Base-by-base conservation (phyloP, 35 echinoderm and acorn worm species). In the Eucidaris tribuloides region DNA sequence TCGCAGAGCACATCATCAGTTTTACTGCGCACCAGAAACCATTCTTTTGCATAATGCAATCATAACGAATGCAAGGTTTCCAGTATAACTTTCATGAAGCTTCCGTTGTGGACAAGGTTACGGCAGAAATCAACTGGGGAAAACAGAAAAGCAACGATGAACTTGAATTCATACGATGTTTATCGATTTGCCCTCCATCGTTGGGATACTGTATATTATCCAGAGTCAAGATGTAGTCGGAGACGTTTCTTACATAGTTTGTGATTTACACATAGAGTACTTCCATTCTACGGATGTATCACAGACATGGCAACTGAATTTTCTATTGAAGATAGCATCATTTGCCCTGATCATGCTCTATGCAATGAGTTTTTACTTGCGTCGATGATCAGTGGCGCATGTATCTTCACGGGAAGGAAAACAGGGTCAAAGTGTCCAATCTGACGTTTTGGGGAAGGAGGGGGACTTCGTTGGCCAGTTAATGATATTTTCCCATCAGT, bases 311-410 rank as follows among this genome's bases (percentile, higher is more conserved):
- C 64, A 60, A n/a, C 33, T 85, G 3, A n/a, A 57, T 7, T 78
- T 61, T 76, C 79, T 37, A 0, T 25, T 78, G 5, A 38, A 30
- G 9, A 11, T 74, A 19, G 82, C 88, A 9, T 43, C 70, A 13
- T 84, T 91, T 79, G 88, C 88, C 15, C 48, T 85, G 18, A 54
- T 85, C 15, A 84, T 91, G 81, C 88, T 91, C 5, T 91, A 91
- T 34, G 25, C 46, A 20, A 91, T 91, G 88, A 91, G 88, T 38
- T 68, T 63, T 60, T 91, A 43, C 58, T 58, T 91, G 3, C 62
- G 88, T 4, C 48, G 74, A 35, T n/a, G n/a, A 42, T 91, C 32
- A 48, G 84, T 3, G 88, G 88, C 11, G 40, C 6, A 91, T 91
- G 66, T 76, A 76, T 31, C 44, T 91, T 7, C 35, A 85, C 46